Percentiles rank a stretch among this genome's conserved stretches.
phyloP scores from a whole-genome alignment of 2,113 vertebrate genomes.

The Esox niger region DNA sequence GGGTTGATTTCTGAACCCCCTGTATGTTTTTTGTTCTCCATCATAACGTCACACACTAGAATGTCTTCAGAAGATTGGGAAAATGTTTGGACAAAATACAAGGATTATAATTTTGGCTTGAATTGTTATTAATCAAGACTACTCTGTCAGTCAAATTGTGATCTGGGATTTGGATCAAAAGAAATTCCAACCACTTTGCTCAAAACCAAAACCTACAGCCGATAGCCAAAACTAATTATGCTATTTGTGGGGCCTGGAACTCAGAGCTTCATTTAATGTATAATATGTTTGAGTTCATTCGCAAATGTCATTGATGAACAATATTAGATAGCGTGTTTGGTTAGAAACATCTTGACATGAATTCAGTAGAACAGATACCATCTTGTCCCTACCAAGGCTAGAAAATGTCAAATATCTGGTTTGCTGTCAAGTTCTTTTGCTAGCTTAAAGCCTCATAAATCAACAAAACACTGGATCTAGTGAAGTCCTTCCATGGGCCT shows the following conservation, averaged over 20 bases:
- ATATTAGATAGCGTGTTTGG: not conserved
- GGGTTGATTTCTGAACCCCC: constrained; percentile 10
- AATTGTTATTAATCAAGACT: constrained; percentile 11
- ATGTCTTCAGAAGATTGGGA: constrained; percentile 13
- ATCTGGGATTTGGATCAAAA: not conserved
- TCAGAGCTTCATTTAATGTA: not conserved
- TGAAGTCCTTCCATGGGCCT: not conserved
- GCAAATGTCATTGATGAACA: not conserved
- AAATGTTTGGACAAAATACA: constrained; percentile 23
- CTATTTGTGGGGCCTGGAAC: not conserved
- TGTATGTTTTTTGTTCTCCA: not conserved
- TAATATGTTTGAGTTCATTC: not conserved
- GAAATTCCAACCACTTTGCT: not conserved
- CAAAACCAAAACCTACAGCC: constrained; percentile 4
- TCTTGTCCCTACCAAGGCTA: not conserved
- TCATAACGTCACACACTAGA: not conserved
- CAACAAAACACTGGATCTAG: not conserved
- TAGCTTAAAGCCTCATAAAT: constrained; percentile 5
- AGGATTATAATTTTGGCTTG: not conserved
- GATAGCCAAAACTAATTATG: constrained; percentile 10
- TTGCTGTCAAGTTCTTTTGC: not conserved
- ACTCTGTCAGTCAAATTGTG: constrained; percentile 12
- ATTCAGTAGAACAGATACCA: not conserved
- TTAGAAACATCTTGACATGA: not conserved
- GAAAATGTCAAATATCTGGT: not conserved